Evolutionary conservation across 1,140 invertebrate species (phyloP).

Genomic region (Pseudomyrmex cubaensis): DNA sequence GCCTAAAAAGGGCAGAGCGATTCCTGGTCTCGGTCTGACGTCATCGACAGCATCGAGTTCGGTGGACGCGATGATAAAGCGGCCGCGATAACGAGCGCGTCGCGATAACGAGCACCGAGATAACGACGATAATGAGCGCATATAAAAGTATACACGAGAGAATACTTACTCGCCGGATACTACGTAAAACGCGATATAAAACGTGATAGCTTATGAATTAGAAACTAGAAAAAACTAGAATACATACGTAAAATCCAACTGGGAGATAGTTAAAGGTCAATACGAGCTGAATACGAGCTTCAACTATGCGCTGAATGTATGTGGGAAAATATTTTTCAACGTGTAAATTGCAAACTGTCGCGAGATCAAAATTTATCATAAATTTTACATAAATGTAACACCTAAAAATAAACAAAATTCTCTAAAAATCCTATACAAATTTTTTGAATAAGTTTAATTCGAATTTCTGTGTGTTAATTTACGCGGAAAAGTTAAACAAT

Average conservation of each 20-base stretch:
- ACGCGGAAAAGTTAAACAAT: no score
- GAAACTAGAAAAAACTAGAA: not conserved
- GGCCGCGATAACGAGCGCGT: not conserved
- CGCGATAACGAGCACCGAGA: not conserved
- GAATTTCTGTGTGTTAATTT: no score
- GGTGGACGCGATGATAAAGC: constrained; percentile 21
- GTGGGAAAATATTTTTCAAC: no score
- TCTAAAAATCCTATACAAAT: not conserved
- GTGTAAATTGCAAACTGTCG: no score
- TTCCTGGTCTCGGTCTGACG: constrained; percentile 3
- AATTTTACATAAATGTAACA: no score
- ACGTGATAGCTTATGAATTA: not conserved
- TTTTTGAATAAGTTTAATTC: no score
- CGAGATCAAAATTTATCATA: no score
- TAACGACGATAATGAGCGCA: constrained; percentile 2
- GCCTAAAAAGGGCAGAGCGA: constrained; percentile 39
- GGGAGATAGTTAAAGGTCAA: no score
- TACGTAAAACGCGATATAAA: not conserved
- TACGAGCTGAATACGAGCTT: no score
- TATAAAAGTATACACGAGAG: not conserved
- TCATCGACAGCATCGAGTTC: constrained; percentile 8
- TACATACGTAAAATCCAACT: not conserved
- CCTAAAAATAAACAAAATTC: no score
- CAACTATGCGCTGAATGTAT: no score
- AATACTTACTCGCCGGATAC: not conserved